A percentile compares a stretch with the other conserved stretches of the same genome.
Conservation (phyloP, 2,797 vertebrate genomes). For the Myripristis murdjan region DNA sequence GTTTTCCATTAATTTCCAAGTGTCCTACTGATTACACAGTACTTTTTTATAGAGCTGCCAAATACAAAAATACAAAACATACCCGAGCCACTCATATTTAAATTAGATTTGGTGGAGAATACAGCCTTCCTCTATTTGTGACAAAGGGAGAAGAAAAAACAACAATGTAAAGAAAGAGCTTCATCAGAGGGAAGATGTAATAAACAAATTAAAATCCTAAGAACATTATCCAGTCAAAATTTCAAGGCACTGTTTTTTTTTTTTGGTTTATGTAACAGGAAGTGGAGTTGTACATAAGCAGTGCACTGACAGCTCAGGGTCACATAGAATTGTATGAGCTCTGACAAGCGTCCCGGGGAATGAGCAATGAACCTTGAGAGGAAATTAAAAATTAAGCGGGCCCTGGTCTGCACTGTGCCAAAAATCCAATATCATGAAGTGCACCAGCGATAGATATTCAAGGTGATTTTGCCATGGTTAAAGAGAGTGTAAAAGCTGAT, state of each 20-base stretch:
- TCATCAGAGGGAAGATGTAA: not conserved
- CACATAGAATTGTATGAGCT: slow-evolving; percentile 49
- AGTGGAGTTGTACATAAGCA: slow-evolving; percentile 15
- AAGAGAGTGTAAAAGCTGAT: slow-evolving; percentile 37
- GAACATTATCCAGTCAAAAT: not conserved
- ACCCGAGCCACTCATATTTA: not conserved
- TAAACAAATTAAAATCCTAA: not conserved
- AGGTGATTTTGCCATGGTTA: slow-evolving; percentile 50
- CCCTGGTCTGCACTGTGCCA: slow-evolving; percentile 32
- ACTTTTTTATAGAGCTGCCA: not conserved
- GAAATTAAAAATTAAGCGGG: slow-evolving; percentile 71
- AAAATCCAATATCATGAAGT: slow-evolving; percentile 44
- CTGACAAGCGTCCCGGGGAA: slow-evolving; percentile 54
- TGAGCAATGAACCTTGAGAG: slow-evolving; percentile 56
- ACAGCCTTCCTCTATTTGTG: not conserved
- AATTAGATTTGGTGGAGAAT: not conserved
- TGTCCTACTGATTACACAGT: not conserved
- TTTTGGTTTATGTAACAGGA: slow-evolving; percentile 4
- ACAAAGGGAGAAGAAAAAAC: too few species aligned
- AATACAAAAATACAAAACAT: not conserved
- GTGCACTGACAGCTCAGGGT: slow-evolving; percentile 61
- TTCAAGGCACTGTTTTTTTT: not conserved
- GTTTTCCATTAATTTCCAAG: not conserved
- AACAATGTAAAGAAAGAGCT: not conserved
- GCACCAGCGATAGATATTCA: slow-evolving; percentile 38